These are phyloP conservation scores for Drosophila mojavensis DNA, from an alignment of 1,140 invertebrate species.

Conservation along the genomic window DNA sequence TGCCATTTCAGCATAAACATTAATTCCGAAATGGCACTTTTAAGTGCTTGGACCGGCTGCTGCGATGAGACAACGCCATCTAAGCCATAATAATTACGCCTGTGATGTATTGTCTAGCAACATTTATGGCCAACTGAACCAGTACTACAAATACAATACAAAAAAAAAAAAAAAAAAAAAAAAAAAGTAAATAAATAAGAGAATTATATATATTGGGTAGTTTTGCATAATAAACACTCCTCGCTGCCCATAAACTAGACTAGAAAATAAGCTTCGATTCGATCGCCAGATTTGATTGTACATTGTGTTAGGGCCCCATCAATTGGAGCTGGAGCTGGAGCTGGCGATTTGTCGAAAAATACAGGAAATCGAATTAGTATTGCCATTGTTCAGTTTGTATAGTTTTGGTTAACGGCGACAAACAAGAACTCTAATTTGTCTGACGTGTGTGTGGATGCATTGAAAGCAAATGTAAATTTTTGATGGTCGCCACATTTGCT, in stretches of 20 bases:
- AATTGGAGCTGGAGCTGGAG: conserved; percentile 35
- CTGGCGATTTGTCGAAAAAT: conserved; percentile 22
- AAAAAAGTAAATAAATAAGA: too few relatives aligned
- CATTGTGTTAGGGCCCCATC: conserved; percentile 50
- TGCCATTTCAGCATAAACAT: conserved; percentile 69
- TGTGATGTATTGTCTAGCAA: conserved; percentile 70
- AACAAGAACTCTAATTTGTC: conserved; percentile 59
- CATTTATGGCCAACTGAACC: conserved; percentile 61
- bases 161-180: too few relatives aligned
- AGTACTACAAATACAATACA: not conserved
- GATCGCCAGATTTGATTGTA: conserved; percentile 51
- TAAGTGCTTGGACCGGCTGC: conserved; percentile 75
- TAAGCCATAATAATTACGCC: conserved; percentile 49
- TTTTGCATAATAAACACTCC: conserved; percentile 11
- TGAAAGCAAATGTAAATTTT: conserved; percentile 56
- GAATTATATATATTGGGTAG: not conserved
- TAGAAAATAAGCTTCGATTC: conserved; percentile 32
- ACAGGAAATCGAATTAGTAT: conserved; percentile 71
- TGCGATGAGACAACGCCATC: conserved; percentile 40
- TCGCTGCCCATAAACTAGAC: conserved; percentile 23
- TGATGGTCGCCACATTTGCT: conserved; percentile 41
- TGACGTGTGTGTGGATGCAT: conserved; percentile 47
- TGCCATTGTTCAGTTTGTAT: conserved; percentile 31
- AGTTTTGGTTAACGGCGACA: conserved; percentile 25
- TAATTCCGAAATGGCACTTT: conserved; percentile 81